Base-by-base conservation (phyloP, 2,797 vertebrate species). In the Hemibagrus guttatus region DNA sequence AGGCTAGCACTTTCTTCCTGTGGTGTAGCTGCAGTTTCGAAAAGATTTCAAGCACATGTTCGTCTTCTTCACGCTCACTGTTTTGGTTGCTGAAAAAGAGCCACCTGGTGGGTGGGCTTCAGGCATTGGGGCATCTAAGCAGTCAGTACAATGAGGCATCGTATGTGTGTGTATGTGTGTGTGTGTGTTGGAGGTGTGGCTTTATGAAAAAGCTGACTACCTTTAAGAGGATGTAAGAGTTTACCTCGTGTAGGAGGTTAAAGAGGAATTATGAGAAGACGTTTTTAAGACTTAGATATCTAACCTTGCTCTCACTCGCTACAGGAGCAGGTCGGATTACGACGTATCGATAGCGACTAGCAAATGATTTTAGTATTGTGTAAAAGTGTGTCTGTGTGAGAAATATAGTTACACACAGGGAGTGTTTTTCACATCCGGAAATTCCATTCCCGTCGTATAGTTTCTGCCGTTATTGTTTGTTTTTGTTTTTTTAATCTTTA, bases 401-500 rank as follows among this genome's bases (percentile, higher is more conserved):
- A 74, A n/a, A 17, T 3, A 8, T 28, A 76, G 19, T 23, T 56
- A 39, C 28, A 26, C 76, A 79, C 8, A 31, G 54, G 54, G 19
- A 58, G 19, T 19, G 54, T 23, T 39, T 59, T 59, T 59, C 56
- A 61, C 35, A 16, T 59, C 56, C 0, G 56, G 31, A 79, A 35
- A 23, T 35, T 31, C 21, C 1, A 23, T 58, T 79, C 14, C 39
- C 42, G 26, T 4, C 21, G 5, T 56, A 52, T 3, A 26, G 28
- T 64, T 54, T 76, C 13, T 84, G 23, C 78, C 64, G 39, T 71
- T 85, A n/a, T 52, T 66, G n/a, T 64, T 63, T 76, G 19, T 86
- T 66, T 64, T 63, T 76, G 19, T 86, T 66, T 16, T 64, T 49
- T 78, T 23, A 86, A 90, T 83, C 85, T 90, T 84, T 74, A 81